These are phyloP conservation scores for Glossosoma conforme DNA, from an alignment of 1,140 invertebrate genomes.

Conservation along the genomic window DNA sequence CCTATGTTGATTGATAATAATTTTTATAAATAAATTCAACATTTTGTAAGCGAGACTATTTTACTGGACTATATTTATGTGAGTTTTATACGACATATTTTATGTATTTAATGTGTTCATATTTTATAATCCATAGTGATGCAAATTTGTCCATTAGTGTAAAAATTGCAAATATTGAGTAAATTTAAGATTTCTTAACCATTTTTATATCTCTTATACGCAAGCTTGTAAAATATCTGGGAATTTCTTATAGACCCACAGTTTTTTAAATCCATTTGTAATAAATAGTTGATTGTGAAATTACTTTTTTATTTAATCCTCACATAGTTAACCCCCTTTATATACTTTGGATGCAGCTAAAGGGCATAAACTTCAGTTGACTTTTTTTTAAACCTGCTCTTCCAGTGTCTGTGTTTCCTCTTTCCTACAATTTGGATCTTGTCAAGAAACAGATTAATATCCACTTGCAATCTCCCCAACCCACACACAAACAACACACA, in stretches of 20 bases:
- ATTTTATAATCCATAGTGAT: constrained; percentile 2
- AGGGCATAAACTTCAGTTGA: too few relatives aligned
- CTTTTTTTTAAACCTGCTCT: too few relatives aligned
- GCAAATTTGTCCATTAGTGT: not conserved
- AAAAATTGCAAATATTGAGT: too few relatives aligned
- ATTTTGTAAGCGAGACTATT: not conserved
- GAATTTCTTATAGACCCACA: not conserved
- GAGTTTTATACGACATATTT: not conserved
- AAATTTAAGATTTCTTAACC: too few relatives aligned
- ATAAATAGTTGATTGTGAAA: constrained; percentile 2
- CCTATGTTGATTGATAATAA: constrained; percentile 1
- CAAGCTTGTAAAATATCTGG: not conserved
- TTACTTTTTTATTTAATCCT: not conserved
- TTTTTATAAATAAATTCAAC: constrained; percentile 3
- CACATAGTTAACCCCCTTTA: too few relatives aligned
- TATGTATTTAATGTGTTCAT: constrained; percentile 1
- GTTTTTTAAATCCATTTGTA: constrained; percentile 1
- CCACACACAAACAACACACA: too few relatives aligned
- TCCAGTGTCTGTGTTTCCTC: too few relatives aligned
- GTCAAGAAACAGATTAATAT: too few relatives aligned
- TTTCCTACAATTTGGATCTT: too few relatives aligned
- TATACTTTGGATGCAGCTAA: too few relatives aligned
- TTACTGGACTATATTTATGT: not conserved
- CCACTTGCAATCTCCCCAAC: too few relatives aligned
- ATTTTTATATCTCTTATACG: too few relatives aligned